Base-by-base conservation (phyloP, 2,888 invertebrate species). In the Amphipoea oculea region DNA sequence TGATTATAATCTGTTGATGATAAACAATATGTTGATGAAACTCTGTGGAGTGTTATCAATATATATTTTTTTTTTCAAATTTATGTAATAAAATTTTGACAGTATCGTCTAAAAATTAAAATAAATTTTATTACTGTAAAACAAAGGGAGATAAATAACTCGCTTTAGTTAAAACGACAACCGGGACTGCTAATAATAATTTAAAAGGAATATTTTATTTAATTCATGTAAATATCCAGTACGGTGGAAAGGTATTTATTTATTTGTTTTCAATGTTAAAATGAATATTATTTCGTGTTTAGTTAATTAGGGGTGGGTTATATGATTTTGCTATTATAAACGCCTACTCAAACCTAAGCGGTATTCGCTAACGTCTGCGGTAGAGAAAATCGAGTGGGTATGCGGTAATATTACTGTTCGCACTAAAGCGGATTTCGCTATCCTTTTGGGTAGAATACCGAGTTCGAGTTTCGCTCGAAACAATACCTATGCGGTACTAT, bases 241-340 rank as follows among this genome's bases (percentile, higher is more conserved):
- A 48, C 60, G 81, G 77, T 85, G 77, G 65, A n/a, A 60, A 74
- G 82, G 65, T 81, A 77, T 81, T 85, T 85, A 77, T 78, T 75
- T 76, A 6, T 60, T 76, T 77, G 82, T 74, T 82, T 77, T 77
- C 51, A 5, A 85, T 81, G 71, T 76, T 81, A 67, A 67, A 70
- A 60, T 76, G 2, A 68, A 60, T 76, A 65, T 77, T 70, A 45
- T 81, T 77, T 85, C 40, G 42, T 76, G 29, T 67, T 74, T 76
- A 85, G 57, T 72, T 81, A 68, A 40, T 0, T 51, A 74, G 67
- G 77, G 84, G 23, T 74, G 82, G 84, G 84, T 77, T 73, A 60
- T 73, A 71, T 67, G 60, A 68, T 72, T 77, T 62, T 75, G 20
- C 4, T 73, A 14, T 45, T 65, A 14, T 77, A 14, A 29, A 29